Percentiles rank a stretch among this genome's conserved stretches.
Conservation (phyloP, 2,888 invertebrate genomes). For the Electrophaes corylata region DNA sequence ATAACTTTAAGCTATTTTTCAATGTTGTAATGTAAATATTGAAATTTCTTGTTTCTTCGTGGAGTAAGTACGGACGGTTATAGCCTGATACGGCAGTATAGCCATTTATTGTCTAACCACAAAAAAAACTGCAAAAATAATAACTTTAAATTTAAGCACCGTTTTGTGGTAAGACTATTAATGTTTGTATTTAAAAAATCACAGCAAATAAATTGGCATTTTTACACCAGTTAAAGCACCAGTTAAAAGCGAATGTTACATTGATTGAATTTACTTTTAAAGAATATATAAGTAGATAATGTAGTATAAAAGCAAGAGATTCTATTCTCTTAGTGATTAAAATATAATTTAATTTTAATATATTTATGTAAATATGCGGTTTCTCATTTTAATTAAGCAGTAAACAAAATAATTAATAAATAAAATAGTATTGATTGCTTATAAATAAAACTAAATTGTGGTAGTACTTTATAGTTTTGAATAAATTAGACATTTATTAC, state of each 20-base stretch:
- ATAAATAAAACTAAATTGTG: not conserved
- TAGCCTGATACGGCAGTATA: no score
- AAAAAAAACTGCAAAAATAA: no score
- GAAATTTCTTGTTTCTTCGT: no score
- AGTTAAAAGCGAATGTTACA: not conserved
- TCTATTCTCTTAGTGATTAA: constrained; percentile 20
- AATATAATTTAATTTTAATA: constrained; percentile 1
- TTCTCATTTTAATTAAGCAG: not conserved
- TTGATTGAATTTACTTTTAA: not conserved
- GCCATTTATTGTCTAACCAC: no score
- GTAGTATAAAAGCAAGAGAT: constrained; percentile 38
- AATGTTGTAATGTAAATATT: no score
- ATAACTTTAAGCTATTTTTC: no score
- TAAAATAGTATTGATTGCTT: not conserved
- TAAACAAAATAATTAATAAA: not conserved
- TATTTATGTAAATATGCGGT: not conserved
- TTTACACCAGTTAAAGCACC: not conserved
- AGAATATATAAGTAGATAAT: not conserved
- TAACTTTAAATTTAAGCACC: no score
- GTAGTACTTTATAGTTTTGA: constrained; percentile 13
- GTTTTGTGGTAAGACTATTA: not conserved
- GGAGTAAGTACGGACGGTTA: no score
- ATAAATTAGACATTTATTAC: constrained; percentile 16
- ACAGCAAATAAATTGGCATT: constrained; percentile 48
- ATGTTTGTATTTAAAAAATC: constrained; percentile 41